Evolutionary conservation across 2,888 invertebrate species (phyloP).

Genomic region (Dione vanillae): DNA sequence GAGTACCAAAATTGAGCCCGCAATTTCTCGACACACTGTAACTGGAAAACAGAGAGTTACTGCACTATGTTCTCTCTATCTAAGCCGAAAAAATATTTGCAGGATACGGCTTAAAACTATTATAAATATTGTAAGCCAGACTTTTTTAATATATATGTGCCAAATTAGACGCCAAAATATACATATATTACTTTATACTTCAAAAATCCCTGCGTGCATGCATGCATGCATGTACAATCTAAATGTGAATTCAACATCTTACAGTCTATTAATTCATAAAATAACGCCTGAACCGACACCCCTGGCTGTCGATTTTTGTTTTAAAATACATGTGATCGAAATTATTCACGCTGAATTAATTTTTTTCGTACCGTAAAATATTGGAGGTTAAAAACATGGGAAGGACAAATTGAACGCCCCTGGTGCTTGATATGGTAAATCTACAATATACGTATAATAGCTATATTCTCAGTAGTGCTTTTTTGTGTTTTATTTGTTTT

Average conservation of each 20-base stretch:
- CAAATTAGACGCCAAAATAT: too few species aligned
- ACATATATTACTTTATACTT: too few species aligned
- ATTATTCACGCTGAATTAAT: constrained; percentile 58
- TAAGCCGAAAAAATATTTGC: too few species aligned
- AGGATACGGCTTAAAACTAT: too few species aligned
- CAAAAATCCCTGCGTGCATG: too few species aligned
- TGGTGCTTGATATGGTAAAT: constrained; percentile 15
- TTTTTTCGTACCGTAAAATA: constrained; percentile 49
- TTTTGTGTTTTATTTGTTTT: not conserved
- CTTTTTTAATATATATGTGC: too few species aligned
- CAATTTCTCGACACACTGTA: too few species aligned
- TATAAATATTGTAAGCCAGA: too few species aligned
- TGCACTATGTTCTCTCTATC: too few species aligned
- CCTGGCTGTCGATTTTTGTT: not conserved
- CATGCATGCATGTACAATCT: too few species aligned
- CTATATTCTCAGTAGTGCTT: not conserved
- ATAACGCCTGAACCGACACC: constrained; percentile 9
- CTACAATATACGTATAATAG: not conserved
- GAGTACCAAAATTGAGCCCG: too few species aligned
- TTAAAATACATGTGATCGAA: constrained; percentile 31
- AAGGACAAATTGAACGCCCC: constrained; percentile 27
- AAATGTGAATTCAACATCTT: not conserved
- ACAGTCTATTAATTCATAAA: not conserved
- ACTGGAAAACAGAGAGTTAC: too few species aligned
- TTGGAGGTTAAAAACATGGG: constrained; percentile 24